phyloP scores from a whole-genome alignment of 2,888 invertebrate genomes.

The Sesia bembeciformis region DNA sequence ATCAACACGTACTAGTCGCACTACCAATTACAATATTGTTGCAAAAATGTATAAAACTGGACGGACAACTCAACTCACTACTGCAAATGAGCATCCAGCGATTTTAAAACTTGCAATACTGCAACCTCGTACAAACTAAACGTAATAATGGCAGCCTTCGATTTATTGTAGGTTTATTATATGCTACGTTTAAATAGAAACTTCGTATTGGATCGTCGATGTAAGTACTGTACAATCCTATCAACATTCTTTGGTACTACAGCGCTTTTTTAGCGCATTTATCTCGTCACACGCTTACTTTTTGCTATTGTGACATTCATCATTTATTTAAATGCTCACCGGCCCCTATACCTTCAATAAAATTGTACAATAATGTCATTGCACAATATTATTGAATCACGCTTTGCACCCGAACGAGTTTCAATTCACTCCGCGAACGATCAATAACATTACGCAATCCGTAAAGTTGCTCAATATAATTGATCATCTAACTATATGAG shows the following conservation, averaged over 20 bases:
- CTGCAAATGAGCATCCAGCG: conserved; percentile 69
- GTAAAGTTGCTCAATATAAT: too few relatives aligned
- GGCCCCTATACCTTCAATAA: too few relatives aligned
- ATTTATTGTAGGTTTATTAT: conserved; percentile 29
- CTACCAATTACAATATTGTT: conserved; percentile 21
- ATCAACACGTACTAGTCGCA: conserved; percentile 17
- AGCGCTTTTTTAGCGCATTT: conserved; percentile 8
- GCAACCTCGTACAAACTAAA: conserved; percentile 22
- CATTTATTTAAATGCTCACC: too few relatives aligned
- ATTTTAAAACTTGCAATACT: conserved; percentile 29
- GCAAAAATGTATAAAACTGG: conserved; percentile 70
- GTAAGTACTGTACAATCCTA: conserved; percentile 20
- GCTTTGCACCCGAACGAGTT: too few relatives aligned
- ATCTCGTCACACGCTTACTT: too few relatives aligned
- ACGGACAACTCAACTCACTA: conserved; percentile 73
- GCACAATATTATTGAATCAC: too few relatives aligned
- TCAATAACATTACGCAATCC: too few relatives aligned
- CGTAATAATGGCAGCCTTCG: conserved; percentile 52
- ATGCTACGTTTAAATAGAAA: conserved; percentile 52
- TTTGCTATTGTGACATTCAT: too few relatives aligned
- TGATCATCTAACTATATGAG: too few relatives aligned
- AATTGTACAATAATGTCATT: too few relatives aligned
- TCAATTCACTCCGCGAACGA: too few relatives aligned
- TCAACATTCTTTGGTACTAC: conserved; percentile 51
- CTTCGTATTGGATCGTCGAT: conserved; percentile 28